phyloP scores from a whole-genome alignment of 2,888 invertebrate species.

The Nephrotoma guestfalica region DNA sequence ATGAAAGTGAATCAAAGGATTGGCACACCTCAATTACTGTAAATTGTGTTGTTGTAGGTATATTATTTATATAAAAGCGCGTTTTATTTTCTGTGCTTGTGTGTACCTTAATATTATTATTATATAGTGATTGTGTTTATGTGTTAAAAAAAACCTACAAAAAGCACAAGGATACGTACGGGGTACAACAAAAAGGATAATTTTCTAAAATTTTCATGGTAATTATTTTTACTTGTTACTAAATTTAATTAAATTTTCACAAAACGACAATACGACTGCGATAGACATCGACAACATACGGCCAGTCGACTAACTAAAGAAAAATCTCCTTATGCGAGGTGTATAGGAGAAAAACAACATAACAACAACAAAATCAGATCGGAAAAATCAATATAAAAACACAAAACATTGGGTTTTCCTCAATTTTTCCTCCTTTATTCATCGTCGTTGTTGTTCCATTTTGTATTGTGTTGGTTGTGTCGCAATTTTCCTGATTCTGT shows the following conservation, averaged over 20 bases:
- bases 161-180: background rate
- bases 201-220: background rate
- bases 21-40: background rate
- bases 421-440: background rate
- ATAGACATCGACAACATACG: background rate
- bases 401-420: background rate
- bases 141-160: background rate
- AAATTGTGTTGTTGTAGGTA: background rate
- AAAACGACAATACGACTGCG: background rate
- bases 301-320: background rate
- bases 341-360: background rate
- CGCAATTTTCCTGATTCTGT: background rate
- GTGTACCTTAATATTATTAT: background rate
- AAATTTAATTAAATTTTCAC: background rate
- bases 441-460: background rate
- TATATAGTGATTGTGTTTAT: background rate
- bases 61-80: background rate
- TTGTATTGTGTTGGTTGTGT: background rate
- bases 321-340: background rate
- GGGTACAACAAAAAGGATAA: background rate
- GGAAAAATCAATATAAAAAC: background rate
- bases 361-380: background rate
- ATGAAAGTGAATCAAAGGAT: background rate
- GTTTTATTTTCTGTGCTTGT: background rate
- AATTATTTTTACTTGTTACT: background rate